Percentiles rank a stretch among this genome's conserved stretches.
Conservation (phyloP, 2,113 vertebrate species). For the Atherinomorus stipes region DNA sequence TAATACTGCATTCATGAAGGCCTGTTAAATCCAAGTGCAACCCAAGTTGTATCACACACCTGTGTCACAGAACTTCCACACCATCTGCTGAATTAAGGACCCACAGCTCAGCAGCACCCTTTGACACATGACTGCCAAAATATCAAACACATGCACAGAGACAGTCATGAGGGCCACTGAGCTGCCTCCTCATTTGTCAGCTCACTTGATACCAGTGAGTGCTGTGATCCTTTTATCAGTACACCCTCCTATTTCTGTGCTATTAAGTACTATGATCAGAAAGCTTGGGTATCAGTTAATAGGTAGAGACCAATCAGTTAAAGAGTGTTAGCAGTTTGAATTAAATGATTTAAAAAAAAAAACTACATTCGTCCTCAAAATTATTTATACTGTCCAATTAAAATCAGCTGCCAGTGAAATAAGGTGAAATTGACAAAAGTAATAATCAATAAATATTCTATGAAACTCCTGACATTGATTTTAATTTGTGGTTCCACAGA, state of each 20-base stretch:
- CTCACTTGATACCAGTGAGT: background rate
- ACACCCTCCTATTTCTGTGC: background rate
- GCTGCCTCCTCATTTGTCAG: constrained; percentile 3
- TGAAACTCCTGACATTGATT: no score
- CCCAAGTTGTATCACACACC: background rate
- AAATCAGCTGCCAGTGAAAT: no score
- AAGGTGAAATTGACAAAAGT: no score
- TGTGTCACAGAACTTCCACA: background rate
- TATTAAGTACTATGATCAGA: background rate
- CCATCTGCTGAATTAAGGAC: constrained; percentile 15
- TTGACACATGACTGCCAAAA: background rate
- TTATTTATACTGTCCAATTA: no score
- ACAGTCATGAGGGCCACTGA: background rate
- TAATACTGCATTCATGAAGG: background rate
- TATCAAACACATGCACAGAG: background rate
- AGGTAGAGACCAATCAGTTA: no score
- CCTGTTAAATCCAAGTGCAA: no score
- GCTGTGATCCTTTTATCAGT: background rate
- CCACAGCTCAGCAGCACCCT: constrained; percentile 10
- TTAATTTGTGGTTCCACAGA: no score
- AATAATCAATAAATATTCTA: no score
- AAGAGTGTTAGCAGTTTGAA: no score
- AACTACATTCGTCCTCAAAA: no score
- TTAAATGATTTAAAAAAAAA: no score
- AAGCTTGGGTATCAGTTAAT: background rate